phyloP scores from a whole-genome alignment of 2,888 invertebrate genomes.

The Idaea dimidiata region DNA sequence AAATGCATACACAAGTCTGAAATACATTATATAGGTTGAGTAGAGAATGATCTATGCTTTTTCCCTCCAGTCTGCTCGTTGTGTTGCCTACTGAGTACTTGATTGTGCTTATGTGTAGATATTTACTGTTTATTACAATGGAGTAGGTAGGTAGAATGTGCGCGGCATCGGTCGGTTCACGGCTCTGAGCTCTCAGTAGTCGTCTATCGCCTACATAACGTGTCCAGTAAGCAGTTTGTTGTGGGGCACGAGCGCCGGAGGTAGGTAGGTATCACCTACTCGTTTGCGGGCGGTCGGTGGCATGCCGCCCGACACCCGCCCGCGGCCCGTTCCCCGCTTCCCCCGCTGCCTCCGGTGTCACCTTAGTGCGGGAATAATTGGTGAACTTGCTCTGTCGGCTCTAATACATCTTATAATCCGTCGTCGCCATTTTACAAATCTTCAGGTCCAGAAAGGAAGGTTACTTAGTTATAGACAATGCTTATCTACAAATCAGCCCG shows the following conservation, averaged over 20 bases:
- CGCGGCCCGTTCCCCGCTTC: constrained; percentile 66
- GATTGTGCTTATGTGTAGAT: constrained; percentile 44
- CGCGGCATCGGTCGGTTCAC: constrained; percentile 45
- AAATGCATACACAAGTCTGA: not conserved
- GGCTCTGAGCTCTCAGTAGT: constrained; percentile 25
- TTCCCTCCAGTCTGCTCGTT: not conserved
- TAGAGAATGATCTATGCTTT: not conserved
- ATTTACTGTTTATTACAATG: constrained; percentile 39
- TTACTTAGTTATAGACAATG: not conserved
- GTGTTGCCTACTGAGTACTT: not conserved
- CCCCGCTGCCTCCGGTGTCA: constrained; percentile 53
- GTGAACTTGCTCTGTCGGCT: constrained; percentile 55
- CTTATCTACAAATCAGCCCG: constrained; percentile 6
- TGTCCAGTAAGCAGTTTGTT: constrained; percentile 80
- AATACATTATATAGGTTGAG: not conserved
- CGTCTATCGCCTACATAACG: constrained; percentile 77
- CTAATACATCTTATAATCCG: constrained; percentile 7
- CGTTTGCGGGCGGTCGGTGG: constrained; percentile 68
- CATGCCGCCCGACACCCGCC: constrained; percentile 68
- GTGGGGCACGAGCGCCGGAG: constrained; percentile 75
- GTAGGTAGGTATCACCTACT: constrained; percentile 42
- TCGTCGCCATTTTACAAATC: not conserved
- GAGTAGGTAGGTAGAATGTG: constrained; percentile 55
- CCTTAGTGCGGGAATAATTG: constrained; percentile 76
- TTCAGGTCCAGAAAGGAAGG: not conserved